Conservation (phyloP, 2,113 vertebrate species). For the Ctenomys sociabilis region DNA sequence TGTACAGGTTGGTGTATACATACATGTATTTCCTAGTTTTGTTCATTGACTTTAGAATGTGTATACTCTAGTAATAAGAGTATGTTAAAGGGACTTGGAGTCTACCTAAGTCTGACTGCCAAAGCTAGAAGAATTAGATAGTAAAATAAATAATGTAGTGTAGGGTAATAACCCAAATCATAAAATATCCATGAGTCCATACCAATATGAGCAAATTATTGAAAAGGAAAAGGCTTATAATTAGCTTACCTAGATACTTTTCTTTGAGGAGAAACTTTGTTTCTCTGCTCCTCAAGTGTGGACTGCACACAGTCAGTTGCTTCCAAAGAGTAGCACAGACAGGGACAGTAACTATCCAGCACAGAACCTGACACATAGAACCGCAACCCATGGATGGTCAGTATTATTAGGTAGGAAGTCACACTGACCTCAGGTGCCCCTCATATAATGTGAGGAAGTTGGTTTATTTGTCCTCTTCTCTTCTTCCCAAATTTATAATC, state of each 20-base stretch:
- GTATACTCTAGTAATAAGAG: not conserved
- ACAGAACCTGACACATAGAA: not conserved
- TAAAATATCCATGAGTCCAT: constrained; percentile 5
- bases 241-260: not conserved
- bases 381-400: not conserved
- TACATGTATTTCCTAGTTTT: not conserved
- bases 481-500: not conserved
- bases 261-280: not conserved
- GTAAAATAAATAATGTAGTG: not conserved
- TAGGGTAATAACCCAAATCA: not conserved
- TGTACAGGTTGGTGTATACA: not conserved
- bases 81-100: not conserved
- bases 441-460: not conserved
- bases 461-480: not conserved
- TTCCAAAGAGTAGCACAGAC: not conserved
- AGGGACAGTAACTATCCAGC: not conserved
- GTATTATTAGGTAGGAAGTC: not conserved
- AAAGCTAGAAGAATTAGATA: not conserved
- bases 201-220: not conserved
- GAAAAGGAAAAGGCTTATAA: not conserved
- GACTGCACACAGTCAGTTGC: not conserved
- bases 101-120: not conserved
- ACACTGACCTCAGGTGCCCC: not conserved
- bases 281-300: not conserved
- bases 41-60: not conserved